phyloP scores from a whole-genome alignment of 2,797 vertebrate species.

The Siniperca scherzeri region DNA sequence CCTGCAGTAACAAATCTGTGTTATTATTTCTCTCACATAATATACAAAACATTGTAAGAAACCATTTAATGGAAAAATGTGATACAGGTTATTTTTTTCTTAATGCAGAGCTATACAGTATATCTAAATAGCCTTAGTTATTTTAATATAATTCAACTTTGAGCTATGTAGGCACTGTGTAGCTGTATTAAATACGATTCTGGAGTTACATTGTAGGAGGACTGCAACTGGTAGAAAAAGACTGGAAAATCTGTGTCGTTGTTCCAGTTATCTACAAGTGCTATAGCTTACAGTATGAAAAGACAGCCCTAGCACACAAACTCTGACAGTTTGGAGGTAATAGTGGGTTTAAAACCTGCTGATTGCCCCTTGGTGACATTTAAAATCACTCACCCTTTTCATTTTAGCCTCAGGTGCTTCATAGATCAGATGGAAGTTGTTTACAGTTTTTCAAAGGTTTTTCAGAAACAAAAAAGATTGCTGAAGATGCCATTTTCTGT shows the following conservation, averaged over 20 bases:
- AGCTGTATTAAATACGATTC: neutral
- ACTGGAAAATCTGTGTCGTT: neutral
- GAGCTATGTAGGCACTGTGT: neutral
- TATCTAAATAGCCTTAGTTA: neutral
- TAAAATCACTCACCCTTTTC: slow-evolving; percentile 60
- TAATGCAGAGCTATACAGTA: neutral
- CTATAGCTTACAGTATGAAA: slow-evolving; percentile 14
- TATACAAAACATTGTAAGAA: neutral
- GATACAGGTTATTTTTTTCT: neutral
- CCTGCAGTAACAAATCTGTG: neutral
- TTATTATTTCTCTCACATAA: slow-evolving; percentile 6
- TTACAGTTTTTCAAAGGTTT: slow-evolving; percentile 43
- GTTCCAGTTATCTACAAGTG: slow-evolving; percentile 17
- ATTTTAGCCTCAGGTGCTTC: slow-evolving; percentile 39
- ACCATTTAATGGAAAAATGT: neutral
- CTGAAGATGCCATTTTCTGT: slow-evolving; percentile 35
- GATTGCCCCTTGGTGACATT: slow-evolving; percentile 62
- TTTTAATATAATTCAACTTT: slow-evolving; percentile 10
- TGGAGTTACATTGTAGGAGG: neutral
- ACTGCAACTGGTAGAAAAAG: no score
- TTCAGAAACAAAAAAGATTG: slow-evolving; percentile 33
- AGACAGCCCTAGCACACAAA: slow-evolving; percentile 2
- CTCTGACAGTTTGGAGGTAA: slow-evolving; percentile 16
- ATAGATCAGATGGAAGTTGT: slow-evolving; percentile 50
- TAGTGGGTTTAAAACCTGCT: slow-evolving; percentile 37